These are phyloP conservation scores for Odontophorus gujanensis DNA, from an alignment of 2,113 vertebrate genomes.

Conservation along the genomic window DNA sequence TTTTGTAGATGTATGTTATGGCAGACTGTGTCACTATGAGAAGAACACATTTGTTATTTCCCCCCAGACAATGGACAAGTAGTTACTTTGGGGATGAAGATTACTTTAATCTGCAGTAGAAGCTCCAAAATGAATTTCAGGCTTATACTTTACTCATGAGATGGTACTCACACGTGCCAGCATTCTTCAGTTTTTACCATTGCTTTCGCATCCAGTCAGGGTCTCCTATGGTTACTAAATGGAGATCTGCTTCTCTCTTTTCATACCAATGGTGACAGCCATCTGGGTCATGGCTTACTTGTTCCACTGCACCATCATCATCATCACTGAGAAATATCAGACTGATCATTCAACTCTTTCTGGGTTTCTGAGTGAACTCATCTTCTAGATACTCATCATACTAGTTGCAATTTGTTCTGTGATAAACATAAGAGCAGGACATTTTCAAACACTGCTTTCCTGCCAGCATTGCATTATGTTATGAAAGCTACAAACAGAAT, in stretches of 20 bases:
- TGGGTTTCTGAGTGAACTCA: background rate
- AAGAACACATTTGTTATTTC: background rate
- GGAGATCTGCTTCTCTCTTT: background rate
- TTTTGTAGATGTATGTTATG: background rate
- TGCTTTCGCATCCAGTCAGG: background rate
- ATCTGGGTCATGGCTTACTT: background rate
- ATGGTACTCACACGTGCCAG: background rate
- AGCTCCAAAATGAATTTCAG: background rate
- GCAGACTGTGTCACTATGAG: background rate
- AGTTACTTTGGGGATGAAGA: background rate
- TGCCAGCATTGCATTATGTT: background rate
- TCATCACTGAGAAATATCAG: background rate
- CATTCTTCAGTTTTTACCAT: background rate
- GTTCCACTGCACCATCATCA: background rate
- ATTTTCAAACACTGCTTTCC: background rate
- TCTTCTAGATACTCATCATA: background rate
- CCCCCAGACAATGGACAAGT: rapidly evolving
- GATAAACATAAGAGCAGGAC: background rate
- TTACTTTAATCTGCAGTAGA: background rate
- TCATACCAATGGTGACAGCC: background rate
- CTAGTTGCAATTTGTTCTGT: background rate
- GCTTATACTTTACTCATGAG: rapidly evolving
- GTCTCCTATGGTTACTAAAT: background rate
- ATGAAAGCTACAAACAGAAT: background rate
- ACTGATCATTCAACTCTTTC: background rate